Conservation (phyloP, 2,888 invertebrate genomes). For the Oscheius sp. region DNA sequence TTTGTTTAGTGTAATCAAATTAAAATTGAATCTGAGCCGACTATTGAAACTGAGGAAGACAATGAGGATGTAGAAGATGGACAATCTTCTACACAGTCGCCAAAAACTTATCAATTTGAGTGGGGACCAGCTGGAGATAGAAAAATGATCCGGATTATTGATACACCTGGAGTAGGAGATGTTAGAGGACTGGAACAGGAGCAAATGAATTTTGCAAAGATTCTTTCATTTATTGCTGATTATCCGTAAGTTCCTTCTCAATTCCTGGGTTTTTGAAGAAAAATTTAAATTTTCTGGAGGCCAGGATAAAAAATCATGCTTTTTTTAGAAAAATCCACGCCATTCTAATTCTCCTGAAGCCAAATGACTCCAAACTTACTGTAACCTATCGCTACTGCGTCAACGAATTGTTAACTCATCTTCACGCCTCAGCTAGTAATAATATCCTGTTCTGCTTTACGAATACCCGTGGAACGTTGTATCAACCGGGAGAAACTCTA, state of each 20-base stretch:
- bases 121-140: neutral
- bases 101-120: slow-evolving; percentile 18
- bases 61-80: neutral
- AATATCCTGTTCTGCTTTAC: slow-evolving; percentile 66
- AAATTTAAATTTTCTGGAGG: neutral
- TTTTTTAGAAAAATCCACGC: slow-evolving; percentile 43
- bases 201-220: slow-evolving; percentile 22
- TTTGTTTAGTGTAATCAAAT: slow-evolving; percentile 8
- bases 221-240: slow-evolving; percentile 19
- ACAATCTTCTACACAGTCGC: slow-evolving; percentile 18
- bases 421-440: slow-evolving; percentile 50
- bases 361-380: slow-evolving; percentile 47
- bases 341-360: slow-evolving; percentile 52
- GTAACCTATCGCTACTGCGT: slow-evolving; percentile 57
- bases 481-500: slow-evolving; percentile 37
- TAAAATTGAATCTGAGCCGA: slow-evolving; percentile 2
- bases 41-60: neutral
- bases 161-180: slow-evolving; percentile 33
- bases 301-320: neutral
- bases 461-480: slow-evolving; percentile 42
- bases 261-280: neutral
- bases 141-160: slow-evolving; percentile 25
- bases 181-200: slow-evolving; percentile 9
- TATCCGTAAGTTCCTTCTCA: neutral
- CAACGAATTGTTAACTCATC: slow-evolving; percentile 54